Evolutionary conservation across 2,888 invertebrate species (phyloP), one percentile per base, ranked within the genome.

Genomic region (Synergus gifuensis): DNA sequence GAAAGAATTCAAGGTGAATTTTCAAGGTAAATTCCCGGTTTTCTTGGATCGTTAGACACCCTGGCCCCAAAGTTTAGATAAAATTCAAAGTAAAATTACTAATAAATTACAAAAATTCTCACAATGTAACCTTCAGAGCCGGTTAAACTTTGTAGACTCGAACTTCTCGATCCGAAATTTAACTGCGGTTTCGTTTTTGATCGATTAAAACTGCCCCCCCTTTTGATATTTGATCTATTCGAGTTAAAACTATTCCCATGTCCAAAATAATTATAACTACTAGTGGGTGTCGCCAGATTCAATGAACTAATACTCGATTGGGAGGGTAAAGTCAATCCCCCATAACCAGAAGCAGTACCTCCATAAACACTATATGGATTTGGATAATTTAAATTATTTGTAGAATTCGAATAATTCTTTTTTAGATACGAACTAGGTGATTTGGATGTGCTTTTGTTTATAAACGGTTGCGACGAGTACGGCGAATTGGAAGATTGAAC

Each of bases 101-200:
- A 63, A 63, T 36, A 36, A 36, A 14, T 63, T 62, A 12, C 14
- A 44, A 18, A 64, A 77, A 77, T 44, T 40, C 96, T 94, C 96
- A 97, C 97, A 94, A 95, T 95, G 90, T 97, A 97, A 93, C 97
- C 97, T 93, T 97, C 97, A 81, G 97, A 97, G 87, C 96, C 91
- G 77, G 90, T 88, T 78, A 92, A 86, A 80, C 92, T 92, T 84
- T 92, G 92, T 66, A 92, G 83, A 83, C 92, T 92, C 46, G 92
- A 90, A 82, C 92, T 92, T 81, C 91, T 89, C 5, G 92, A 92
- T n/a, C 89, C 87, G 36, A 91, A 87, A 69, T 83, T 88, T 54
- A 86, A 76, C n/a, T 82, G 81, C 2, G 87, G 78, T 80, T 90
- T 90, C 78, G 88, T 83, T 78, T 89, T 92, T 2, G 88, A 83